phyloP scores from a whole-genome alignment of 2,888 invertebrate genomes.

The Tillus elongatus region DNA sequence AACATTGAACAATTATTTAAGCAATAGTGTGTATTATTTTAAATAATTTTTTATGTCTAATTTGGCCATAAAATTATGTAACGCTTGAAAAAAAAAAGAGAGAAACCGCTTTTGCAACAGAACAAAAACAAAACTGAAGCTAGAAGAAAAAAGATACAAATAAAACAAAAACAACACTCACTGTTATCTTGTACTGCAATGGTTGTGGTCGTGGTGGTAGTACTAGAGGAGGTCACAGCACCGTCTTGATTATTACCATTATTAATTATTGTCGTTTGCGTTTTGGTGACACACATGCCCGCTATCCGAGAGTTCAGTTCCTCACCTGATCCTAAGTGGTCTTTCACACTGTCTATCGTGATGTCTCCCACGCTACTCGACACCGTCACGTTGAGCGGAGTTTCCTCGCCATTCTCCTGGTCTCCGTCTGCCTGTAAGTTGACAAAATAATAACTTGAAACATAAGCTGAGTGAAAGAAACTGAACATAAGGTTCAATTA shows the following conservation, averaged over 20 bases:
- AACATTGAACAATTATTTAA: too few species aligned
- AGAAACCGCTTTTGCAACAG: too few species aligned
- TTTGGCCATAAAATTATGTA: too few species aligned
- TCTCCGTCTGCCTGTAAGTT: conserved; percentile 34
- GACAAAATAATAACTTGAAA: too few species aligned
- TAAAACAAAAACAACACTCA: conserved; percentile 44
- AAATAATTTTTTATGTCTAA: too few species aligned
- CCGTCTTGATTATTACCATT: conserved; percentile 37
- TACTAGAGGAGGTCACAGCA: conserved; percentile 21
- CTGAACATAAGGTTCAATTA: too few species aligned
- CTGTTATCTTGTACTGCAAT: conserved; percentile 38
- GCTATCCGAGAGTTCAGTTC: conserved; percentile 36
- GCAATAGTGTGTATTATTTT: too few species aligned
- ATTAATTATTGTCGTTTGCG: conserved; percentile 50
- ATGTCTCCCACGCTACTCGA: conserved; percentile 72
- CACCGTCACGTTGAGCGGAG: conserved; percentile 43
- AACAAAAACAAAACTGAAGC: too few species aligned
- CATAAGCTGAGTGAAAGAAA: too few species aligned
- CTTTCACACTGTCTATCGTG: conserved; percentile 88
- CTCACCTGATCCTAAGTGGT: conserved; percentile 56
- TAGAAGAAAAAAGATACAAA: too few species aligned
- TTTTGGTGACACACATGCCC: conserved; percentile 49
- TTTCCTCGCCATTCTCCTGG: conserved; percentile 46
- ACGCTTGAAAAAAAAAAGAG: too few species aligned
- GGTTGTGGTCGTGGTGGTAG: conserved; percentile 21